Base-by-base conservation (phyloP, 1,140 invertebrate species). In the Aporrectodea caliginosa region DNA sequence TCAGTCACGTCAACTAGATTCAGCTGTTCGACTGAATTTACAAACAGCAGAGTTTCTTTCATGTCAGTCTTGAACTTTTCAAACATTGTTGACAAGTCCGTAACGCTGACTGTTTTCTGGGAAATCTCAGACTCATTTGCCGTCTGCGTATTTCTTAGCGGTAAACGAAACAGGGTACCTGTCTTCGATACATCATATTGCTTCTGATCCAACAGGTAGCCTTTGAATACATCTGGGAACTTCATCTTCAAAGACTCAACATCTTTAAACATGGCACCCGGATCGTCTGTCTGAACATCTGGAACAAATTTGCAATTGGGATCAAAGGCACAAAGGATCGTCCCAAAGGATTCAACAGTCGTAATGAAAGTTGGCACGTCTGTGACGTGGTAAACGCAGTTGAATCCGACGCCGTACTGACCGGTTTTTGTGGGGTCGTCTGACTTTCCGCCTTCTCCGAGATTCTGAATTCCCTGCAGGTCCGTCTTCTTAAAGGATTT, bases 341-440 rank as follows among this genome's bases (percentile, higher is more conserved):
- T 78, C 1, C 77, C 77, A 58, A 12, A 22, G 22, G 6, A 12
- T 58, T 58, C 43, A 30, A 43, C 78, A 69, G 80, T 80, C 29
- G 84, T 85, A 16, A 86, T 69, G 74, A 87, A 86, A 16, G 85
- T 85, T 12, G 86, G 86, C 0, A 79, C 82, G 78, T 87, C 86
- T 2, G 86, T 87, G 16, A 87, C 69, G 80, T 86, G 84, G 79
- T 86, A 87, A 29, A 87, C 86, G 73, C 82, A 85, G 79, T 87
- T 87, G 81, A 87, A 87, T 1, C 86, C 86, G 73, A 87, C 83
- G 80, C 82, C 82, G 34, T 76, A 81, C 35, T 81, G 80, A 2
- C 78, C 83, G 16, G 82, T 84, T 75, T 82, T 82, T 27, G 75
- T 79, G 2, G 82, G 73, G 69, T 83, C 82, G 29, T 34, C 35